Evolutionary conservation across 2,113 vertebrate genomes (phyloP), one percentile per base, ranked within the genome.

Genomic region (Aptenodytes forsteri): DNA sequence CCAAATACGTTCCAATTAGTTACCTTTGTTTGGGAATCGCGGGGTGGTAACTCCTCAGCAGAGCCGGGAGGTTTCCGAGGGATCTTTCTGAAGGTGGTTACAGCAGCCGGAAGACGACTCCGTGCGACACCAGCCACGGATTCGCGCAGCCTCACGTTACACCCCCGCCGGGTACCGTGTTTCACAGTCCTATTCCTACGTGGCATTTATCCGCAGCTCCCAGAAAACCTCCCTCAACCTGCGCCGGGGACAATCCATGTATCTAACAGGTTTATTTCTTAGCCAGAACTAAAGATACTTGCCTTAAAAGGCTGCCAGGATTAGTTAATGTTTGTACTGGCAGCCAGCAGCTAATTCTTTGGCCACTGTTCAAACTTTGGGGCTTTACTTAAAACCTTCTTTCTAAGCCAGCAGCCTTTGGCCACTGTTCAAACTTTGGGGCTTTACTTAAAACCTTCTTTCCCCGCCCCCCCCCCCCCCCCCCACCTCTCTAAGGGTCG

Each of bases 301-400:
- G 65, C 59, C 65, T 77, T 50, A 72, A 61, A 89, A 78, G 10
- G 59, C 38, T 40, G 64, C 65, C 32, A 42, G 56, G 86, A 82
- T 92, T 32, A 70, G 69, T 56, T 70, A 26, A 76, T 82, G 42
- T 89, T 95, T 89, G 88, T 46, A 26, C 65, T 92, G 82, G 89
- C 81, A 95, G 64, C 50, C 26, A 34, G 13, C 52, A 38, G n/a
- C 50, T 25, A 30, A 21, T 59, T 36, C 58, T 78, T 58, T 85
- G 85, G 86, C 77, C 11, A 13, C 58, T 13, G 62, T 54, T 89
- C 81, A 78, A 67, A 32, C 58, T 54, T 38, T 27, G 22, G 59
- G 26, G 47, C 17, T 67, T 73, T 64, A 42, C 34, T 66, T 58
- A 56, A 75, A 69, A 66, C 38, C 13, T n/a, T 7, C 18, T 69